Conservation (phyloP, 2,113 vertebrate genomes). For the Oceanodroma tethys region DNA sequence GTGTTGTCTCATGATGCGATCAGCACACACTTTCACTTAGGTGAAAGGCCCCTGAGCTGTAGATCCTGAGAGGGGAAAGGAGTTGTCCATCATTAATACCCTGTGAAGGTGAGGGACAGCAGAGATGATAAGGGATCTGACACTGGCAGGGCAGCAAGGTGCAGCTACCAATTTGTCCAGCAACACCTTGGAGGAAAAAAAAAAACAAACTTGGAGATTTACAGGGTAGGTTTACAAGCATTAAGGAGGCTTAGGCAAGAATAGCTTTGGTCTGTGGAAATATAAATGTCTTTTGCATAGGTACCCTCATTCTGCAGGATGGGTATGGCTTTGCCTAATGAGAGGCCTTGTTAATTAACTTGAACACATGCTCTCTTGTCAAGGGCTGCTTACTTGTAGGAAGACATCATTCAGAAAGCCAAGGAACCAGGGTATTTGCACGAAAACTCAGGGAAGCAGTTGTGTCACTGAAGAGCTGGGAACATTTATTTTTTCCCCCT, state of each 20-base stretch:
- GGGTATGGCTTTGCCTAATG: background rate
- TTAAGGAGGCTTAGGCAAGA: background rate
- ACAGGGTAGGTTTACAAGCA: background rate
- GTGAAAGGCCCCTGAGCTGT: background rate
- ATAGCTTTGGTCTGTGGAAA: background rate
- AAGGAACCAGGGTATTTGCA: background rate
- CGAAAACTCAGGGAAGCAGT: background rate
- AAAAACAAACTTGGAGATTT: background rate
- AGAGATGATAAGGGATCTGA: background rate
- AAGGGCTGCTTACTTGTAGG: background rate
- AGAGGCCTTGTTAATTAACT: background rate
- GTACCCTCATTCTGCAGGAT: background rate
- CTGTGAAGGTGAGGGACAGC: background rate
- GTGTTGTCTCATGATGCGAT: fast-evolving
- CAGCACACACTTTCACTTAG: background rate
- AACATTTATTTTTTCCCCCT: background rate
- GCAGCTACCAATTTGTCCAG: background rate
- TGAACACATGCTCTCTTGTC: background rate
- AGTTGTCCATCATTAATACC: background rate
- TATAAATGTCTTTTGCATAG: background rate
- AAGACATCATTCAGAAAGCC: background rate
- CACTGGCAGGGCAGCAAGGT: background rate
- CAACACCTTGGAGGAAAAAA: background rate
- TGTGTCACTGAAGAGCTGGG: background rate
- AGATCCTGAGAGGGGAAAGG: background rate